Percentiles rank a stretch among this genome's conserved stretches.
phyloP scores from a whole-genome alignment of 2,888 invertebrate species.

The Scaptomyza polygonia region DNA sequence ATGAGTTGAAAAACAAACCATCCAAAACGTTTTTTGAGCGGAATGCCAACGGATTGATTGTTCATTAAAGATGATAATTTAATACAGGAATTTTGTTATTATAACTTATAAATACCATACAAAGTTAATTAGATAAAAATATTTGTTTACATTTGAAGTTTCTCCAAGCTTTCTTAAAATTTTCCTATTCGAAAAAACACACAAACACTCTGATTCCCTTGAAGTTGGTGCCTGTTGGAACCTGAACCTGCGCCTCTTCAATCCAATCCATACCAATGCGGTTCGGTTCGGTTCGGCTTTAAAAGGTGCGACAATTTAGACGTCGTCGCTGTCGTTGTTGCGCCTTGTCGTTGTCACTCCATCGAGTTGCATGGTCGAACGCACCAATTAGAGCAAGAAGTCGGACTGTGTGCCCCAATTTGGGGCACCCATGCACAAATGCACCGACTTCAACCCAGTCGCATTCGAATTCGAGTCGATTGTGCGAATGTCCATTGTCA shows the following conservation, averaged over 20 bases:
- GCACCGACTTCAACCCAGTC: slow-evolving; percentile 36
- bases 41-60: no score
- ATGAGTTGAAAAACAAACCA: not conserved
- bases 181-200: not conserved
- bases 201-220: slow-evolving; percentile 6
- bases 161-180: no score
- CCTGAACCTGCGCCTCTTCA: slow-evolving; percentile 4
- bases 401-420: slow-evolving; percentile 33
- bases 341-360: slow-evolving; percentile 62
- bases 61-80: no score
- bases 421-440: slow-evolving; percentile 30
- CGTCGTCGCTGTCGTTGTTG: slow-evolving; percentile 56
- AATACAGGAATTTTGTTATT: no score
- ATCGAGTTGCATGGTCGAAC: slow-evolving; percentile 19
- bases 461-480: slow-evolving; percentile 37
- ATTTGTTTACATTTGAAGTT: no score
- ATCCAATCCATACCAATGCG: no score
- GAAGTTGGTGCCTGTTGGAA: slow-evolving; percentile 31
- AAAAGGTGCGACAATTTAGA: slow-evolving; percentile 74
- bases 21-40: no score
- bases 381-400: slow-evolving; percentile 52
- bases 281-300: slow-evolving; percentile 49
- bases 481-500: slow-evolving; percentile 67
- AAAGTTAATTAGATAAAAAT: no score
- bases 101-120: no score